These are phyloP conservation scores for Smittia aterrima DNA, from an alignment of 2,888 invertebrate genomes.

Conservation along the genomic window DNA sequence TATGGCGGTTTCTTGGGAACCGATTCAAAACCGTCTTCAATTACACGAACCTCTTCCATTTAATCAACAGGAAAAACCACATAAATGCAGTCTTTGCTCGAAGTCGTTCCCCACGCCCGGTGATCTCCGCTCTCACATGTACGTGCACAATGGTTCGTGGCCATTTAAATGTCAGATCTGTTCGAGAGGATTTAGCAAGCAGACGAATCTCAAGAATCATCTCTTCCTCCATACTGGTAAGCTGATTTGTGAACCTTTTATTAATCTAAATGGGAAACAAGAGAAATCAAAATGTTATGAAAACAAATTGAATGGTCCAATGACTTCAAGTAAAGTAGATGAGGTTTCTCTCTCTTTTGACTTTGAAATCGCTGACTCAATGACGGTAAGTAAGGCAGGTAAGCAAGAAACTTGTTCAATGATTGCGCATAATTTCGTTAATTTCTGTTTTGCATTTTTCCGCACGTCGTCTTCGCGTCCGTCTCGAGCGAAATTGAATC, in stretches of 20 bases:
- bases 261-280: not conserved
- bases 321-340: too few species aligned
- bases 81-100: constrained; percentile 90
- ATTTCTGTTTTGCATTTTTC: constrained; percentile 33
- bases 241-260: too few species aligned
- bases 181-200: constrained; percentile 92
- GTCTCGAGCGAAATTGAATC: constrained; percentile 3
- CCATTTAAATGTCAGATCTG: constrained; percentile 95
- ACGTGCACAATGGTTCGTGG: constrained; percentile 96
- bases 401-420: not conserved
- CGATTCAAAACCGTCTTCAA: constrained; percentile 15
- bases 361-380: not conserved
- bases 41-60: not conserved
- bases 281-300: not conserved
- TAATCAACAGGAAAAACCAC: constrained; percentile 84
- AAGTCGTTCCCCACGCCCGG: constrained; percentile 97
- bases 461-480: not conserved
- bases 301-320: not conserved
- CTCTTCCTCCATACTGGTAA: constrained; percentile 89
- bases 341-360: not conserved
- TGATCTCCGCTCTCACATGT: constrained; percentile 93
- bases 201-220: constrained; percentile 93
- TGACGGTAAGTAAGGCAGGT: not conserved
- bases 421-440: constrained; percentile 26
- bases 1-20: constrained; percentile 18